A percentile compares a stretch with the other conserved stretches of the same genome.
Conservation (phyloP, 2,888 invertebrate species). For the Caenorhabditis sinica region DNA sequence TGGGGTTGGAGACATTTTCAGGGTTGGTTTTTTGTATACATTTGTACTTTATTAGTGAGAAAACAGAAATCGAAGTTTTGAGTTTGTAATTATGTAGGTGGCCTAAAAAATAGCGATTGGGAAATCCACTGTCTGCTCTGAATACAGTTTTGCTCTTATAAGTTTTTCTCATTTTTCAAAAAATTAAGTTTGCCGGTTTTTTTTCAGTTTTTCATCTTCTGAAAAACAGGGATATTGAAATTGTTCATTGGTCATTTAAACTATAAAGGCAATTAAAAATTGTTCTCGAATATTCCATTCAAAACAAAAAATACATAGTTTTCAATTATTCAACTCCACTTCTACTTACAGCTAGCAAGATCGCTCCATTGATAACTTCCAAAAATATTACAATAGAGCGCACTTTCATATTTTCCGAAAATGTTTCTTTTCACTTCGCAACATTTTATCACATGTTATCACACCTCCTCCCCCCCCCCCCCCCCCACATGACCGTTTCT, state of each 20-base stretch:
- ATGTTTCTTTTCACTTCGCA: not conserved
- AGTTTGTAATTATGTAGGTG: not conserved
- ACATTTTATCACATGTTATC: constrained; percentile 1
- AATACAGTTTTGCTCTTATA: no score
- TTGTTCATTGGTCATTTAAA: not conserved
- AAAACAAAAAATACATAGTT: not conserved
- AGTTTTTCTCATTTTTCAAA: no score
- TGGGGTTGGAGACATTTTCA: no score
- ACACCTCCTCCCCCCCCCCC: not conserved
- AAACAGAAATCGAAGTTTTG: not conserved
- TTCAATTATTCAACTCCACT: no score
- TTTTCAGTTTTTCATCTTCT: no score
- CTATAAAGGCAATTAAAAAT: not conserved
- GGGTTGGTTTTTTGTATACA: no score
- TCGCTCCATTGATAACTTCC: not conserved
- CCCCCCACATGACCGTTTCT: constrained; percentile 5
- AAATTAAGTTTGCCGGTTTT: no score
- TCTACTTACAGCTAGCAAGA: no score
- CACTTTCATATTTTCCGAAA: not conserved
- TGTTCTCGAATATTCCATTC: not conserved
- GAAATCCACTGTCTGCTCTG: no score
- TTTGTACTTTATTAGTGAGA: no score
- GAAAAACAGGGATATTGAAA: not conserved
- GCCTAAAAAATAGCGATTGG: constrained; percentile 1
- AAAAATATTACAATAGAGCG: constrained; percentile 3